Conservation (phyloP, 2,797 vertebrate species). For the Danionella dracula region DNA sequence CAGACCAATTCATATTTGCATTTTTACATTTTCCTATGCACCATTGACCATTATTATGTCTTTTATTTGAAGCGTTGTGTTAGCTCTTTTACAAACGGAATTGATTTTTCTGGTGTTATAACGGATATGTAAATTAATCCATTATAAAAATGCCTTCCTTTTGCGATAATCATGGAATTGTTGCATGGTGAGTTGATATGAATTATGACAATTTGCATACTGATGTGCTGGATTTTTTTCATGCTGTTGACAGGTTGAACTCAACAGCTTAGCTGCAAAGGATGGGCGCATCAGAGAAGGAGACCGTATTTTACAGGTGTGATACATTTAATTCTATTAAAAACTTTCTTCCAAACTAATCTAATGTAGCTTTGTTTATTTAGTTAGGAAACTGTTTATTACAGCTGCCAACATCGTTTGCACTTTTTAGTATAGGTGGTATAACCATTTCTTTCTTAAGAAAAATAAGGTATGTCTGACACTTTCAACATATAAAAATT, state of each 20-base stretch:
- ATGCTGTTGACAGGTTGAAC: slow-evolving; percentile 74
- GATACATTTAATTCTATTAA: not conserved
- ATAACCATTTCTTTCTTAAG: too few species aligned
- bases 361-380: too few species aligned
- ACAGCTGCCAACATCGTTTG: too few species aligned
- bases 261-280: slow-evolving; percentile 88
- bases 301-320: slow-evolving; percentile 90
- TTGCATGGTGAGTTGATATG: not conserved
- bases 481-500: too few species aligned
- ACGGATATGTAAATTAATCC: slow-evolving; percentile 4
- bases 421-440: too few species aligned
- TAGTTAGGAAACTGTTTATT: too few species aligned
- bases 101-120: not conserved
- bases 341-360: not conserved
- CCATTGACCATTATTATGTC: not conserved
- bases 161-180: slow-evolving; percentile 3
- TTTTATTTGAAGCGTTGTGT: not conserved
- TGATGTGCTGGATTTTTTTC: not conserved
- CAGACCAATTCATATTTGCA: too few species aligned
- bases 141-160: slow-evolving; percentile 8
- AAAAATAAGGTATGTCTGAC: too few species aligned
- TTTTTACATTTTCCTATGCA: not conserved
- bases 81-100: not conserved
- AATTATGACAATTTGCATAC: slow-evolving; percentile 16
- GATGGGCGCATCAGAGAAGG: slow-evolving; percentile 91